phyloP scores from a whole-genome alignment of 92 coral and sea anemone genomes.

The Phenganax stokvisi region DNA sequence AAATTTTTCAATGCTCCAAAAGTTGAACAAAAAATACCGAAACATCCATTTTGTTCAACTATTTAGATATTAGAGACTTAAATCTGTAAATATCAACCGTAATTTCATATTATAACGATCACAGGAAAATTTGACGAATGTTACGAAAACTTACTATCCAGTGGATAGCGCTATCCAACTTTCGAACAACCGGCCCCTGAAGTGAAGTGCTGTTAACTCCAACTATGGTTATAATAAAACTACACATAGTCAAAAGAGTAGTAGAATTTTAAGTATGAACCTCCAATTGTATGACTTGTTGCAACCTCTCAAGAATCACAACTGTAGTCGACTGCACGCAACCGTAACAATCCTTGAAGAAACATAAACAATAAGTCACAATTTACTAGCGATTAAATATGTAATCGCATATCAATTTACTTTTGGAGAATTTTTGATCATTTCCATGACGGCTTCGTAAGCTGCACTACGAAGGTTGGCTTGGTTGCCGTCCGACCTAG shows the following conservation, averaged over 20 bases:
- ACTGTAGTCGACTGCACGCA: slow-evolving; percentile 83
- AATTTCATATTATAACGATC: too few relatives aligned
- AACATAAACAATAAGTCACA: background rate
- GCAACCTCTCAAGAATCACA: slow-evolving; percentile 67
- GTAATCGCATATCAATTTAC: slow-evolving; percentile 28
- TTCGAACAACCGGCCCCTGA: too few relatives aligned
- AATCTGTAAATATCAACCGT: too few relatives aligned
- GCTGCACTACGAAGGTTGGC: slow-evolving; percentile 96
- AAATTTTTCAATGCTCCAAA: too few relatives aligned
- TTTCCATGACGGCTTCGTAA: slow-evolving; percentile 98
- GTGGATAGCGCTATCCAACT: too few relatives aligned
- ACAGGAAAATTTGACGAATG: too few relatives aligned
- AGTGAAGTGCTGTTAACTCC: background rate
- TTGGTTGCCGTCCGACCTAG: slow-evolving; percentile 76
- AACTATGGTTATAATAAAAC: background rate
- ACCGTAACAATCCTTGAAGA: slow-evolving; percentile 73
- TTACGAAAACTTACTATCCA: too few relatives aligned
- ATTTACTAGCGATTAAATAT: background rate
- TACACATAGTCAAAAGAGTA: background rate
- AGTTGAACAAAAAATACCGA: too few relatives aligned
- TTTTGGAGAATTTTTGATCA: slow-evolving; percentile 97
- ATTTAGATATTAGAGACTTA: too few relatives aligned
- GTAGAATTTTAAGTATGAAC: slow-evolving; percentile 34
- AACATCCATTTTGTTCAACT: too few relatives aligned
- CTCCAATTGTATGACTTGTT: slow-evolving; percentile 72